phyloP scores from a whole-genome alignment of 2,888 invertebrate species.

The Ochropleura plecta region DNA sequence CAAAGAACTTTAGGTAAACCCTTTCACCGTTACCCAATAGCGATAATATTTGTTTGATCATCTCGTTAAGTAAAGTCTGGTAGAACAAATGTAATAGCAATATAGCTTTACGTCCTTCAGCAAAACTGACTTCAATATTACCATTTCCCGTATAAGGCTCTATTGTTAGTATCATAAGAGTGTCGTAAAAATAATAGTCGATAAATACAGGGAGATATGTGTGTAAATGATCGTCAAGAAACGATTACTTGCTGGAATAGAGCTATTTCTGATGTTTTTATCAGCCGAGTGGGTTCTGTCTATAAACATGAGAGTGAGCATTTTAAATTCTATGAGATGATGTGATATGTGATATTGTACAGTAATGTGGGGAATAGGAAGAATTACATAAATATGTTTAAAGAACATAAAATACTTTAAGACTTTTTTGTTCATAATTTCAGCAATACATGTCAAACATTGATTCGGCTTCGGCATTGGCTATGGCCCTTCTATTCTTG shows the following conservation, averaged over 20 bases:
- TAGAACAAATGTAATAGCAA: conserved; percentile 15
- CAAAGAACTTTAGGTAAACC: not conserved
- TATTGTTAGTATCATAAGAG: conserved; percentile 50
- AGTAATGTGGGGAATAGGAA: too few relatives aligned
- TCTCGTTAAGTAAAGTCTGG: not conserved
- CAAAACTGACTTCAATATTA: conserved; percentile 33
- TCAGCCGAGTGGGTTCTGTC: conserved; percentile 49
- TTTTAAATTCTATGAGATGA: conserved; percentile 2
- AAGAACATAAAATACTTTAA: too few relatives aligned
- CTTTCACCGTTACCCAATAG: conserved; percentile 19
- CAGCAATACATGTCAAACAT: too few relatives aligned
- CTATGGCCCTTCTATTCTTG: too few relatives aligned
- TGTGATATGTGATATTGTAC: not conserved
- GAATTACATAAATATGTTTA: too few relatives aligned
- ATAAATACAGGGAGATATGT: conserved; percentile 78
- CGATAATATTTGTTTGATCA: conserved; percentile 21
- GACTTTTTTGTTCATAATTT: too few relatives aligned
- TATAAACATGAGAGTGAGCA: not conserved
- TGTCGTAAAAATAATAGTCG: conserved; percentile 72
- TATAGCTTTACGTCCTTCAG: conserved; percentile 15
- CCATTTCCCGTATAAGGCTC: conserved; percentile 37
- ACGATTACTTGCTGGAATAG: conserved; percentile 77
- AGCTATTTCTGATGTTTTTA: conserved; percentile 71
- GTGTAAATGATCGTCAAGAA: conserved; percentile 76
- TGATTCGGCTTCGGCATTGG: too few relatives aligned